phyloP scores from a whole-genome alignment of 2,113 vertebrate genomes.

The Athene cunicularia region DNA sequence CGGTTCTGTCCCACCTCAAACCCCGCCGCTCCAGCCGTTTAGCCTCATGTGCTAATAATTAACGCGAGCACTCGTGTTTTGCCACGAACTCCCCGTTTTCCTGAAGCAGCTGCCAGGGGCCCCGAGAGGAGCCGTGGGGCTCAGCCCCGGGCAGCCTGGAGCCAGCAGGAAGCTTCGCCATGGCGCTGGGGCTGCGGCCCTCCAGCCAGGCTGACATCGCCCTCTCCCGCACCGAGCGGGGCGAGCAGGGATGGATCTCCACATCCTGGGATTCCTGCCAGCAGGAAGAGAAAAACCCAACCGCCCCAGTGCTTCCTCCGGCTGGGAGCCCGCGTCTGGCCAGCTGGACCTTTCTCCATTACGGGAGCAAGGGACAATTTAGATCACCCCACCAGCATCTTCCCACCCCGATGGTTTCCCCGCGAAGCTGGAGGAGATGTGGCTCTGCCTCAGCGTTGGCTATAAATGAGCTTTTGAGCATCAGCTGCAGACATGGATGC shows the following conservation, averaged over 20 bases:
- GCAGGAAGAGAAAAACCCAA: neutral
- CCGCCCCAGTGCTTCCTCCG: neutral
- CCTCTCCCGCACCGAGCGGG: neutral
- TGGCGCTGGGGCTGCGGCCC: neutral
- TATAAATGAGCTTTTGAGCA: neutral
- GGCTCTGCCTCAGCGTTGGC: neutral
- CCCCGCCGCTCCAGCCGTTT: neutral
- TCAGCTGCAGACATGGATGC: fast-evolving
- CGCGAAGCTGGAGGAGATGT: fast-evolving
- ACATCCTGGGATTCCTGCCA: neutral
- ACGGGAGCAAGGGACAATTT: fast-evolving
- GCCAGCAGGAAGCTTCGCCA: neutral
- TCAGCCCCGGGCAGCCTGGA: neutral
- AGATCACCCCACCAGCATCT: neutral
- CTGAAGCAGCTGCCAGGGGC: neutral
- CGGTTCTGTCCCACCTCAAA: fast-evolving
- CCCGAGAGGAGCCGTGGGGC: neutral
- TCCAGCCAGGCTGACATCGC: neutral
- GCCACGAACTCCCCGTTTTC: fast-evolving
- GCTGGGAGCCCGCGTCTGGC: neutral
- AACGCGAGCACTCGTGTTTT: fast-evolving
- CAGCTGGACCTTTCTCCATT: neutral
- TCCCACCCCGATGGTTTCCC: neutral
- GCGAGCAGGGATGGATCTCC: neutral
- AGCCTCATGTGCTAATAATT: neutral